Conservation (phyloP, 2,797 vertebrate species). For the Mormyrops boulengeri region DNA sequence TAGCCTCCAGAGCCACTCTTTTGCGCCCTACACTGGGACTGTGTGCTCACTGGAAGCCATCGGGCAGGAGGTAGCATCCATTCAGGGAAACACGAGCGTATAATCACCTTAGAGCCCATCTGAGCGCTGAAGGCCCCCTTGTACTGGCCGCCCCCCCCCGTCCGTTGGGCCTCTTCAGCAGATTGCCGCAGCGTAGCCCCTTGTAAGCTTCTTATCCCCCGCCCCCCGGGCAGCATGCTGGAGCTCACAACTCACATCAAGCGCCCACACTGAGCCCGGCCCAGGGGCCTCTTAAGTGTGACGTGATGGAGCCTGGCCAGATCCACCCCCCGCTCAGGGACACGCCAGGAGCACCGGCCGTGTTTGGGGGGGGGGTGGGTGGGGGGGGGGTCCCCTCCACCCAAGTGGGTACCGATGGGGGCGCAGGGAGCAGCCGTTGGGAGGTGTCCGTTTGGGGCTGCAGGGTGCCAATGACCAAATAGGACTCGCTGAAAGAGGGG, state of each 20-base stretch:
- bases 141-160: background rate
- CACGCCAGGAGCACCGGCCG: background rate
- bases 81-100: background rate
- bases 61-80: background rate
- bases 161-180: background rate
- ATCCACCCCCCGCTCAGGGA: background rate
- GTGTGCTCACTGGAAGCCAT: background rate
- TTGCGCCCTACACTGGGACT: background rate
- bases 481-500: conserved; percentile 3
- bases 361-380: background rate
- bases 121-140: background rate
- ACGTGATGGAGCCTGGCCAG: background rate
- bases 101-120: conserved; percentile 16
- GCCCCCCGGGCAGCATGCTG: background rate
- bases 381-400: background rate
- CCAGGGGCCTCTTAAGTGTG: background rate
- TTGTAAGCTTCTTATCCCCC: conserved; percentile 6
- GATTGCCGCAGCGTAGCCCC: background rate
- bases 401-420: background rate
- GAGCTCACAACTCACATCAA: background rate
- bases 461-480: conserved; percentile 18
- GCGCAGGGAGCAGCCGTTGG: background rate
- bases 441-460: background rate
- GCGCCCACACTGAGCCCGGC: background rate
- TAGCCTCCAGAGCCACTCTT: background rate